Base-by-base conservation (phyloP, 2,888 invertebrate species). In the Nasonia oneida region DNA sequence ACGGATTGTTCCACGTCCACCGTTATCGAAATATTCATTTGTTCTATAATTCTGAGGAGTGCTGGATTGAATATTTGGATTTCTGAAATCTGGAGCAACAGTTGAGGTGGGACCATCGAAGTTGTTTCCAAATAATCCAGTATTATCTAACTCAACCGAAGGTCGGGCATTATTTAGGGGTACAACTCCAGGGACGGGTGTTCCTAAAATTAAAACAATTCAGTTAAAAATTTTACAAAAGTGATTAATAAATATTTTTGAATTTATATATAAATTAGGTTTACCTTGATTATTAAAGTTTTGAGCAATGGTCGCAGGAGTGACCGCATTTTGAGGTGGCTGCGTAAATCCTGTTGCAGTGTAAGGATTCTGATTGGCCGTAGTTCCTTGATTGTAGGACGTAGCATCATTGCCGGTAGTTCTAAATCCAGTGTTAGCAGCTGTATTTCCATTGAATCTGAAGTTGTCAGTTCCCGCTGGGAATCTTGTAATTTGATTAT, bases 21-120 rank as follows among this genome's bases (percentile, higher is more conserved):
- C 91, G 50, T 91, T 91, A 82, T 91, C 91, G 61, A 91, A 88
- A 67, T 92, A 92, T 73, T 91, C 91, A 83, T 91, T 91, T 0
- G 90, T 91, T 64, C 89, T 90, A 85, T 92, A 93, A 8, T 79
- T 81, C 76, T 86, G 73, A 73, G 47, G 37, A 67, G 39, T 61
- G 12, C 75, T 87, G n/a, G 87, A 87, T 61, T 37, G 81, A 76
- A 81, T 75, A 80, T 81, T 75, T 10, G 47, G 61, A 67, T 71
- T 75, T 23, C 71, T 76, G 8, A 14, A 14, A 50, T 84, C 77
- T 10, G 81, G 86, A 14, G 85, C 79, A 33, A 76, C 33, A 3
- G 88, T 81, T 29, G 88, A n/a, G 8, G 88, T 23, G 10, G 85
- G 75, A 0, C 73, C 61, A 74, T 64, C 37, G 70, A 71, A 61